Evolutionary conservation across 1,140 invertebrate species (phyloP), one percentile per base, ranked within the genome.

Genomic region (Papilio polytes): DNA sequence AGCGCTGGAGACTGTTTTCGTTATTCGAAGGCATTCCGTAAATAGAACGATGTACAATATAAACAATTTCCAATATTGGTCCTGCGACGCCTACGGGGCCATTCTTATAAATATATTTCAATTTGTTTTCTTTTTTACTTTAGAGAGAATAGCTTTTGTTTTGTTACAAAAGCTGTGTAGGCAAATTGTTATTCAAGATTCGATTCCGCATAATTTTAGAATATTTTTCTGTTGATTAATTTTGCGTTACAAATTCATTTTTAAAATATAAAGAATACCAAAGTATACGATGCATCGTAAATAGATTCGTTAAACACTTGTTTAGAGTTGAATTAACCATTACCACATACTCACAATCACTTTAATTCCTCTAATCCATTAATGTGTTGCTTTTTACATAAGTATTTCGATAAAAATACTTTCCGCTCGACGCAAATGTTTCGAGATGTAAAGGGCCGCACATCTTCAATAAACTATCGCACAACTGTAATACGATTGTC

Each of bases 31-130:
- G 77, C 77, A 78, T 78, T 78, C 3, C 41, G 77, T 44, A 63
- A 78, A 78, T 78, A 78, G 53, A 63, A 78, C 77, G 56, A 63
- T 66, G 56, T 63, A 66, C 53, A 63, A 63, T 78, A 78, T 78
- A 78, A 78, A 78, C 77, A 78, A 78, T 78, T 78, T 78, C 77
- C 77, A 66, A 78, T 78, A 78, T 78, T 63, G 53, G 31, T 26
- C 56, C 77, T 78, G 56, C 77, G 31, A 66, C 56, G 77, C 77
- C 77, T 78, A 41, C 56, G 41, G 53, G 53, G 77, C 31, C 56
- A 46, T 63, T 51, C 59, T 78, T 59, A 78, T 78, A 41, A 78
- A 78, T 78, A 51, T 56, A n/a, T 56, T 56, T 22, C 74, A 46
- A 46, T 74, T 74, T 31, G 74, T 74, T 51, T 74, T 74, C 51